These are phyloP conservation scores for Austrofundulus limnaeus DNA, from an alignment of 2,113 vertebrate genomes.

Conservation along the genomic window DNA sequence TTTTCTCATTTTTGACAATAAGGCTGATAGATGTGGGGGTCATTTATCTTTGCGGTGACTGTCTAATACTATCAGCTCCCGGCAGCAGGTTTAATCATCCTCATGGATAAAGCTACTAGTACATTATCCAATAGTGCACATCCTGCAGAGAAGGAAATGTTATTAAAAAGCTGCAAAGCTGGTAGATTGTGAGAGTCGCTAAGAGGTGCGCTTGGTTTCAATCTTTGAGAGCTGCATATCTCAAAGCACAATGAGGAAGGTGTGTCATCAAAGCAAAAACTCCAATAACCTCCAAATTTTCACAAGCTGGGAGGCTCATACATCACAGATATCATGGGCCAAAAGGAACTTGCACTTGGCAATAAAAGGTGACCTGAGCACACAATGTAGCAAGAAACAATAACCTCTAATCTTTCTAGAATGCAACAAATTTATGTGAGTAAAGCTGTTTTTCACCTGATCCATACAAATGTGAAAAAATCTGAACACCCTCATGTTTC, in stretches of 20 bases:
- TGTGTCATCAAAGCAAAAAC: conserved; percentile 51
- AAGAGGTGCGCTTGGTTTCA: conserved; percentile 46
- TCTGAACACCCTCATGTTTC: not conserved
- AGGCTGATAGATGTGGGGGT: conserved; percentile 65
- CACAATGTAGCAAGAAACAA: conserved; percentile 31
- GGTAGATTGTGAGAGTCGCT: conserved; percentile 51
- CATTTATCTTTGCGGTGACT: conserved; percentile 55
- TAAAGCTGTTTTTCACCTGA: not conserved
- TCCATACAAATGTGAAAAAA: not conserved
- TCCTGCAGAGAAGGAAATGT: conserved; percentile 67
- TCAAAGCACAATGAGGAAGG: conserved; percentile 44
- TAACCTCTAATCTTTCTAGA: conserved; percentile 7
- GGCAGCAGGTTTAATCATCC: conserved; percentile 71
- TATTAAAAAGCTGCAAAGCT: conserved; percentile 76
- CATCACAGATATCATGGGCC: conserved; percentile 53
- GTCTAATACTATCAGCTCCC: conserved; percentile 65
- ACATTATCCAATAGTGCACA: conserved; percentile 68
- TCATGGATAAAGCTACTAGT: conserved; percentile 57
- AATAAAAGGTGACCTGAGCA: conserved; percentile 38
- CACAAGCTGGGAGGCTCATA: conserved; percentile 41
- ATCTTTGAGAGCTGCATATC: conserved; percentile 46
- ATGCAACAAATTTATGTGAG: conserved; percentile 9
- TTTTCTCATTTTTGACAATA: conserved; percentile 49
- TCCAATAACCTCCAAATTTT: conserved; percentile 52
- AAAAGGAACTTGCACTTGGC: conserved; percentile 2